Conservation (phyloP, 2,888 invertebrate genomes). For the Drosophila infuscata region DNA sequence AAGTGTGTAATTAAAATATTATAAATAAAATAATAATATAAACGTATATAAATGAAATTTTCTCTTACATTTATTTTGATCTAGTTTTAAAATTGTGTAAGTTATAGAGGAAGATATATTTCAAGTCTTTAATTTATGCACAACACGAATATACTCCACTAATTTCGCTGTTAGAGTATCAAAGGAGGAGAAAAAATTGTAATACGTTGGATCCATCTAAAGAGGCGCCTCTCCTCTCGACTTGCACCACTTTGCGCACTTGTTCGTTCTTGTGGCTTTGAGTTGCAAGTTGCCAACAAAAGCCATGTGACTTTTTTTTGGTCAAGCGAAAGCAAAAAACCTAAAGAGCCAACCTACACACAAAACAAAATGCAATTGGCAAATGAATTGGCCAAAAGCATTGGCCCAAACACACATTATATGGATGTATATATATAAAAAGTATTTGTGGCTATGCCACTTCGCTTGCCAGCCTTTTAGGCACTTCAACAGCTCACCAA, state of each 20-base stretch:
- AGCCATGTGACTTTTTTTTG: slow-evolving; percentile 43
- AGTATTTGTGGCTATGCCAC: slow-evolving; percentile 28
- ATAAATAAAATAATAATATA: not conserved
- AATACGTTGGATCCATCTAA: slow-evolving; percentile 2
- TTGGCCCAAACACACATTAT: slow-evolving; percentile 1
- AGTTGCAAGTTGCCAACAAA: slow-evolving; percentile 22
- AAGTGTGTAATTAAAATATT: not conserved
- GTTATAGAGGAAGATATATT: not conserved
- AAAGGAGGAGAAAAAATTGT: slow-evolving; percentile 9
- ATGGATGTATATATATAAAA: not conserved
- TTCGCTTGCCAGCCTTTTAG: slow-evolving; percentile 35
- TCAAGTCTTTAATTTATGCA: not conserved
- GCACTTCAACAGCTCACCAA: slow-evolving; percentile 51
- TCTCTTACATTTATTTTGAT: too few relatives aligned
- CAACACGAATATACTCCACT: not conserved
- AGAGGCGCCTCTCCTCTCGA: slow-evolving; percentile 31
- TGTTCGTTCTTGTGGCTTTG: slow-evolving; percentile 38
- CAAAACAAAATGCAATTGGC: slow-evolving; percentile 22
- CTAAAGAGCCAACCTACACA: slow-evolving; percentile 40
- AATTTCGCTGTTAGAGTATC: not conserved
- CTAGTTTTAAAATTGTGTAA: not conserved
- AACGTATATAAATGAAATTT: too few relatives aligned
- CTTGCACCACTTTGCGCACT: slow-evolving; percentile 45
- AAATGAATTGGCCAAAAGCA: slow-evolving; percentile 47
- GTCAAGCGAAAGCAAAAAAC: slow-evolving; percentile 62